These are phyloP conservation scores for Temnothorax longispinosus DNA, from an alignment of 1,140 invertebrate genomes.

Conservation along the genomic window DNA sequence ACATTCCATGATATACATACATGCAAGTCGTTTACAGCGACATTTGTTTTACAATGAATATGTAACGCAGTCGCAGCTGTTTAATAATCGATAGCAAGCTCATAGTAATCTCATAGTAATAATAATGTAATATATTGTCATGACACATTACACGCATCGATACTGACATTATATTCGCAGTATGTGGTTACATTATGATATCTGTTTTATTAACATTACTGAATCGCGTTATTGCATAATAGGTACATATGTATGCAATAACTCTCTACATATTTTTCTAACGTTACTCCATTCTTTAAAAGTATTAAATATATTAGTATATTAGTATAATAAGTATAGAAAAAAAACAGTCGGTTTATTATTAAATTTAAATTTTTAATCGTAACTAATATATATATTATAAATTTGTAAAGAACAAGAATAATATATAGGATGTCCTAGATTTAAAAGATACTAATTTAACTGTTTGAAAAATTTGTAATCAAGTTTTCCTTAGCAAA, in stretches of 20 bases:
- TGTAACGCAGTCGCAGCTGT: slow-evolving; percentile 1
- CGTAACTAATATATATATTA: background rate
- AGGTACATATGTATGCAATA: background rate
- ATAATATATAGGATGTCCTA: background rate
- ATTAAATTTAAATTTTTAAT: no score
- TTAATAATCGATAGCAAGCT: slow-evolving; percentile 35
- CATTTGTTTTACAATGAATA: slow-evolving; percentile 42
- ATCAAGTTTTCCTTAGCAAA: background rate
- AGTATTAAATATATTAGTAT: background rate
- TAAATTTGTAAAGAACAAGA: background rate
- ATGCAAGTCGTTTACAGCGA: background rate
- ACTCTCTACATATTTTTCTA: background rate
- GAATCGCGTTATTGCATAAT: background rate
- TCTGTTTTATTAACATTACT: slow-evolving; percentile 30
- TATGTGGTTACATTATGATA: slow-evolving; percentile 17
- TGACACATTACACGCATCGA: slow-evolving; percentile 24
- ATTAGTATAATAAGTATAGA: background rate
- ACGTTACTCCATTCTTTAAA: background rate
- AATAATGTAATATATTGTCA: slow-evolving; percentile 42
- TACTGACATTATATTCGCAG: slow-evolving; percentile 25
- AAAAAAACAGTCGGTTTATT: background rate
- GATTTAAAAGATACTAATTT: background rate
- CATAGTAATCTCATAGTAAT: slow-evolving; percentile 37
- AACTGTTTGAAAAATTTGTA: slow-evolving; percentile 2
- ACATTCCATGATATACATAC: background rate